A percentile compares a stretch with the other conserved stretches of the same genome.
These are phyloP conservation scores for Yoshiicerus persimilis DNA, from an alignment of 1,140 invertebrate species.

Conservation along the genomic window DNA sequence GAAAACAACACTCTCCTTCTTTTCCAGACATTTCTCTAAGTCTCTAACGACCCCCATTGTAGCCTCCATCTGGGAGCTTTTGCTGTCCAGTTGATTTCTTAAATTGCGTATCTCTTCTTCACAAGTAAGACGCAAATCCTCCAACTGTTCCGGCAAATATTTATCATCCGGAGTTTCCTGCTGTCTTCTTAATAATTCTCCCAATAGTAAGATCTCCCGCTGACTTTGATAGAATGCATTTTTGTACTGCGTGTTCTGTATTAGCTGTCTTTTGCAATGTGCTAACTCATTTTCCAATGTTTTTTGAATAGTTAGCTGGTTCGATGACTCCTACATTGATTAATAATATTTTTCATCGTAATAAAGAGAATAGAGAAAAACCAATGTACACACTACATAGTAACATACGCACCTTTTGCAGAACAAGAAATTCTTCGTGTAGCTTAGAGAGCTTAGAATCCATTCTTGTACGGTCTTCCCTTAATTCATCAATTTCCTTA, in stretches of 20 bases:
- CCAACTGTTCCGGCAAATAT: slow-evolving; percentile 33
- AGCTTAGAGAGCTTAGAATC: slow-evolving; percentile 20
- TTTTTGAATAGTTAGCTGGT: neutral
- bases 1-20: slow-evolving; percentile 58
- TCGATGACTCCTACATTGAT: neutral
- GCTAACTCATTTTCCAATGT: slow-evolving; percentile 19
- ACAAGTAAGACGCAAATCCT: slow-evolving; percentile 32
- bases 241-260: slow-evolving; percentile 37
- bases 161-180: slow-evolving; percentile 25
- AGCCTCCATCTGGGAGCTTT: slow-evolving; percentile 57
- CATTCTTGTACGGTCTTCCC: slow-evolving; percentile 18
- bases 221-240: slow-evolving; percentile 37
- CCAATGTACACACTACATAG: neutral
- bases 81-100: slow-evolving; percentile 52
- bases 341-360: neutral
- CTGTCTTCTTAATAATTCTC: slow-evolving; percentile 44
- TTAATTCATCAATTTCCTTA: slow-evolving; percentile 13
- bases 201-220: slow-evolving; percentile 43
- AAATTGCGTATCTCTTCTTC: slow-evolving; percentile 44
- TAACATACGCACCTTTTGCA: slow-evolving; percentile 32
- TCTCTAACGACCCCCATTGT: slow-evolving; percentile 57
- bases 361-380: no score
- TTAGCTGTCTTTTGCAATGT: slow-evolving; percentile 16
- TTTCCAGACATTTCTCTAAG: slow-evolving; percentile 56
- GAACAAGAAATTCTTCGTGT: slow-evolving; percentile 16